A percentile compares a stretch with the other conserved stretches of the same genome.
Evolutionary conservation across 2,797 vertebrate genomes (phyloP).

Genomic region (Oreochromis grahami): DNA sequence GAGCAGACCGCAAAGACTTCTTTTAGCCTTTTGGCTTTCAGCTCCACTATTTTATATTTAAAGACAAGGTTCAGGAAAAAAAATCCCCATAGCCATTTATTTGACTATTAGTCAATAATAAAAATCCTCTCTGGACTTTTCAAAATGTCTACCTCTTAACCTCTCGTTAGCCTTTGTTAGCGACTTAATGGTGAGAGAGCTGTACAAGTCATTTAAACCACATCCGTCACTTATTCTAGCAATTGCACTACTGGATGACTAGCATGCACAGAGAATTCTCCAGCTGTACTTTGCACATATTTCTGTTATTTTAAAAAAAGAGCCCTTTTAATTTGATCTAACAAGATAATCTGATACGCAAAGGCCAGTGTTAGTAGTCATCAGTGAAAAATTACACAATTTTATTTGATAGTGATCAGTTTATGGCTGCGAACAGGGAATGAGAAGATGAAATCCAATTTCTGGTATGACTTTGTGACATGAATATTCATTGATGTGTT

Average conservation of each 20-base stretch:
- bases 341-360: background rate
- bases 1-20: background rate
- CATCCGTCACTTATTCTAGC: slow-evolving; percentile 17
- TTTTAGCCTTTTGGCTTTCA: background rate
- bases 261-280: background rate
- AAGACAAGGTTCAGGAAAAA: slow-evolving; percentile 12
- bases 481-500: slow-evolving; percentile 32
- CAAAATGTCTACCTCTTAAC: slow-evolving; percentile 55
- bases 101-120: slow-evolving; percentile 57
- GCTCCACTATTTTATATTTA: slow-evolving; percentile 1
- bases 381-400: slow-evolving; percentile 20
- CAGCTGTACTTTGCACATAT: background rate
- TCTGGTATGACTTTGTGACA: slow-evolving; percentile 21
- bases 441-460: slow-evolving; percentile 34
- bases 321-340: background rate
- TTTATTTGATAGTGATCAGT: slow-evolving; percentile 26
- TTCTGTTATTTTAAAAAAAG: slow-evolving; percentile 7
- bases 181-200: slow-evolving; percentile 2
- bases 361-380: background rate
- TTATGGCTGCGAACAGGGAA: slow-evolving; percentile 24
- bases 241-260: background rate
- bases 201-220: slow-evolving; percentile 28
- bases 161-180: slow-evolving; percentile 63
- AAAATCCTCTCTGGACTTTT: slow-evolving; percentile 39
- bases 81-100: slow-evolving; percentile 12